Evolutionary conservation across 2,797 vertebrate genomes (phyloP), one percentile per base, ranked within the genome.

Genomic region (Cynodonichthys magdalenae): DNA sequence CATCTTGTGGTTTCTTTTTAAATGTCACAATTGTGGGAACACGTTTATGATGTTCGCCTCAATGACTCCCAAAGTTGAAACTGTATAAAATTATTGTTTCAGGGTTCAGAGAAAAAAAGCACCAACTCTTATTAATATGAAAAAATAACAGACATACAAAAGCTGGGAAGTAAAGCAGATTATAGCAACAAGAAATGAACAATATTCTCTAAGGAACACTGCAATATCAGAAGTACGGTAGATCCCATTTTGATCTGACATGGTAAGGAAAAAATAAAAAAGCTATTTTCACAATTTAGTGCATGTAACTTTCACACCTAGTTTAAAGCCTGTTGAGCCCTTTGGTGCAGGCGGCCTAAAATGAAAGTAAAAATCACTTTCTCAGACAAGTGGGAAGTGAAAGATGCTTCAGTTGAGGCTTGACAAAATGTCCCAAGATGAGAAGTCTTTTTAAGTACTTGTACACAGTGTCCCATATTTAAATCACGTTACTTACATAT

Each of bases 301-400:
- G n/a, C n/a, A n/a, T n/a, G n/a, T n/a, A n/a, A n/a, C n/a, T n/a
- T n/a, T n/a, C n/a, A n/a, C 12, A 1, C 19, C 29, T 44, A 3
- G 19, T 52, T 53, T 39, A 24, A 39, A 45, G 27, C 31, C 36
- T 59, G 28, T n/a, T n/a, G 3, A 53, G n/a, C 4, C 4, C 1
- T 9, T 18, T 2, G 2, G 44, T 57, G 54, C 19, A 56, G 49
- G 56, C 49, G 6, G 3, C 45, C 24, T 58, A 20, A 75, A 83
- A 29, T 62, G 74, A 77, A 84, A 83, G 63, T 59, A 24, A 31
- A 69, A 63, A 5, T 61, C 18, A 28, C 34, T 18, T 41, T 39
- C 49, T 52, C 14, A 19, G 44, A 50, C 34, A 67, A 83, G 73
- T 48, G 67, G 80, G 74, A 86, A 84, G 70, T 78, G 74, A 81